Conservation (phyloP, 2,113 vertebrate genomes). For the Mola mola region DNA sequence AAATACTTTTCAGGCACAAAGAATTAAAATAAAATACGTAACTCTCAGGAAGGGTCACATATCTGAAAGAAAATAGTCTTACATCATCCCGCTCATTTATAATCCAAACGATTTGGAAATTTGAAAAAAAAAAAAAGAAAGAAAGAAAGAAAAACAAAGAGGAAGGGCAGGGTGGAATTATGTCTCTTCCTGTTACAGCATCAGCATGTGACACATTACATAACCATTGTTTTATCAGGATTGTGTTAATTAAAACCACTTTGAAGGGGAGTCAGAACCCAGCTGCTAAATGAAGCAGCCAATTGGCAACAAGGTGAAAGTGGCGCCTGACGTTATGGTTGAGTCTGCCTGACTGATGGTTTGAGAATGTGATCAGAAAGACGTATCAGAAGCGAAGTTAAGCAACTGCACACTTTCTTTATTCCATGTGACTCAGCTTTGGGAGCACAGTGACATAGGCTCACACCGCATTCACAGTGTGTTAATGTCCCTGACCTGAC, state of each 20-base stretch:
- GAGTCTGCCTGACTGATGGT: not conserved
- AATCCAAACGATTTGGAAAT: too few relatives aligned
- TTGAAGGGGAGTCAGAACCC: conserved; percentile 49
- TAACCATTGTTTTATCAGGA: conserved; percentile 32
- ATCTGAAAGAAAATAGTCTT: too few relatives aligned
- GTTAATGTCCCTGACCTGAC: conserved; percentile 34
- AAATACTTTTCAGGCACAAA: too few relatives aligned
- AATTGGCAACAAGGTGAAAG: conserved; percentile 32
- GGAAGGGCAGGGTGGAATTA: not conserved
- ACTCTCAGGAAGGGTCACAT: not conserved
- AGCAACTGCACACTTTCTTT: too few relatives aligned
- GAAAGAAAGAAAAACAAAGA: too few relatives aligned
- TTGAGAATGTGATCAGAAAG: not conserved
- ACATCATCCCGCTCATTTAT: not conserved
- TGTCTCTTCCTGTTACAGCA: conserved; percentile 34
- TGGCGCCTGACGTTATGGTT: conserved; percentile 4
- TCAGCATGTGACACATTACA: conserved; percentile 29
- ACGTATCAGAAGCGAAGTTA: too few relatives aligned
- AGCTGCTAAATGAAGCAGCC: conserved; percentile 38
- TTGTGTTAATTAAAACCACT: conserved; percentile 55
- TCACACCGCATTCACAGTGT: conserved; percentile 21
- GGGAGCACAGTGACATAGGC: conserved; percentile 28
- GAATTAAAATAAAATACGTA: too few relatives aligned
- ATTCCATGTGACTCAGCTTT: too few relatives aligned
- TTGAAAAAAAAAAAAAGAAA: too few relatives aligned